phyloP scores from a whole-genome alignment of 37 sponge, comb jelly and placozoan species.

The Haliclona indistincta region DNA sequence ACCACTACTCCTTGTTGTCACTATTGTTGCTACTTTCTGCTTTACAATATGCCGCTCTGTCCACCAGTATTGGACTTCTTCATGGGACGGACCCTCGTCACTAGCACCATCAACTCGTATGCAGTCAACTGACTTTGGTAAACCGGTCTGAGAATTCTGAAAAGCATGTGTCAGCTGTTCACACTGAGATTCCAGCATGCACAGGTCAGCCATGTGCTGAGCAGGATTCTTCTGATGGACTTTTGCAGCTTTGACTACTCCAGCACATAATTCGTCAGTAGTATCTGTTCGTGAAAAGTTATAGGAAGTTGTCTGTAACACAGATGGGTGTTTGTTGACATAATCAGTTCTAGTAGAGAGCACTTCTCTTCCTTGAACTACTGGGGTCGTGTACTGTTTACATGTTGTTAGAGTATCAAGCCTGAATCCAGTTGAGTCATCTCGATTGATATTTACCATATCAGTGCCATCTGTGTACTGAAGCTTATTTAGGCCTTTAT shows the following conservation, averaged over 20 bases:
- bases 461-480: slow-evolving; percentile 42
- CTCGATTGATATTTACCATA: slow-evolving; percentile 42
- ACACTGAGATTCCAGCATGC: not conserved
- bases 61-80: slow-evolving; percentile 36
- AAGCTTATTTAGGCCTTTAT: slow-evolving; percentile 13
- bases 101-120: slow-evolving; percentile 23
- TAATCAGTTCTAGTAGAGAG: slow-evolving; percentile 49
- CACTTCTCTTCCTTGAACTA: slow-evolving; percentile 17
- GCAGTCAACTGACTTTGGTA: not conserved
- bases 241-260: slow-evolving; percentile 25
- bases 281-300: slow-evolving; percentile 37
- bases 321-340: slow-evolving; percentile 30
- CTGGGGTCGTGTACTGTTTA: slow-evolving; percentile 31
- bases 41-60: slow-evolving; percentile 12
- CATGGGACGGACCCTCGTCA: slow-evolving; percentile 41
- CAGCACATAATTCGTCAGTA: slow-evolving; percentile 33
- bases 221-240: slow-evolving; percentile 18
- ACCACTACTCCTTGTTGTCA: slow-evolving; percentile 26
- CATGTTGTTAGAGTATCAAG: slow-evolving; percentile 46
- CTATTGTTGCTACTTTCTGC: slow-evolving; percentile 17
- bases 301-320: slow-evolving; percentile 54
- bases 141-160: not conserved
- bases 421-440: slow-evolving; percentile 61
- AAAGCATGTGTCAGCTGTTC: slow-evolving; percentile 2
- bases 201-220: slow-evolving; percentile 17